Conservation (phyloP, 2,113 vertebrate species). For the Corvus cornix region DNA sequence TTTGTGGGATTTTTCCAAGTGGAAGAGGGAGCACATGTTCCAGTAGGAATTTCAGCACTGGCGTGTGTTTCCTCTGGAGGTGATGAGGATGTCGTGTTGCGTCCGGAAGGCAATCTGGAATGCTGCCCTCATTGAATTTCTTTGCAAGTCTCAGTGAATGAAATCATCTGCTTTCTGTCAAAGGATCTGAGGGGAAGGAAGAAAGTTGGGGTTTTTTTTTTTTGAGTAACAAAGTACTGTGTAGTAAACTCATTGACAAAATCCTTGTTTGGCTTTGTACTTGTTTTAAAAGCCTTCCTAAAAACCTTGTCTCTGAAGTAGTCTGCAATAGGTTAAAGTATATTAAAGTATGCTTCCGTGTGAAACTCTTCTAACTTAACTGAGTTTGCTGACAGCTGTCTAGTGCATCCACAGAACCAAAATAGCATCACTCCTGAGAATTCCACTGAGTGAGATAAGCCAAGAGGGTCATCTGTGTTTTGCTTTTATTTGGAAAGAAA, state of each 20-base stretch:
- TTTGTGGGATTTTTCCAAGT: conserved; percentile 3
- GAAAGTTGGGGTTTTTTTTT: background rate
- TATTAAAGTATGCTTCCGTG: background rate
- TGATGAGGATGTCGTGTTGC: conserved; percentile 3
- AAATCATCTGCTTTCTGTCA: conserved; percentile 42
- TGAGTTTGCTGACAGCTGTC: background rate
- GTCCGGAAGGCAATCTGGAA: conserved; percentile 42
- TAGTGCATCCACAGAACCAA: background rate
- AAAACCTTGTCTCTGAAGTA: background rate
- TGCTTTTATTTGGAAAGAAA: background rate
- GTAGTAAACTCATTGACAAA: conserved; percentile 6
- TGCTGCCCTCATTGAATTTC: conserved; percentile 1
- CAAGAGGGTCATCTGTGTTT: background rate
- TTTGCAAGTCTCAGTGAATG: background rate
- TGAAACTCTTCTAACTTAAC: background rate
- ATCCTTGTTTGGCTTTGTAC: background rate
- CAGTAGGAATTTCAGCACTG: background rate
- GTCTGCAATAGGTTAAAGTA: background rate
- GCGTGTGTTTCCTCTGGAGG: conserved; percentile 14
- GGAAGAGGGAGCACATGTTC: background rate
- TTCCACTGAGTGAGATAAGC: background rate
- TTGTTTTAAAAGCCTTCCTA: background rate
- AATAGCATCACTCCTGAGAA: background rate
- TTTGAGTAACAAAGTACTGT: background rate
- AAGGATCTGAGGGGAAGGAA: background rate